Evolutionary conservation across 2,888 invertebrate species (phyloP), one percentile per base, ranked within the genome.

Genomic region (Erebia aethiops): DNA sequence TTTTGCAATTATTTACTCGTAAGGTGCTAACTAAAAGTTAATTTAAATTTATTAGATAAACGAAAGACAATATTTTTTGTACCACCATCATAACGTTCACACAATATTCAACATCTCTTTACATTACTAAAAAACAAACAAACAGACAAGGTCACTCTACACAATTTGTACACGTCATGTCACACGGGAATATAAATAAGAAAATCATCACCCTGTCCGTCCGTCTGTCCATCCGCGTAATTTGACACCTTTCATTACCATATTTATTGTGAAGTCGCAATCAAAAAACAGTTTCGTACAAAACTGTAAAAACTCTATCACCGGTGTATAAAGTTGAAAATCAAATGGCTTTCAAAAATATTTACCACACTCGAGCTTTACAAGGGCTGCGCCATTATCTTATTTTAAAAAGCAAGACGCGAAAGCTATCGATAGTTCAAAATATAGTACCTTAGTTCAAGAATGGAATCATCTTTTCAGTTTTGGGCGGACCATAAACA

Each of bases 191-290:
- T 81, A 84, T 83, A 88, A 87, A 89, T 87, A 88, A 87, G 87
- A 89, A 89, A 89, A 89, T 88, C 90, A 89, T 87, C 85, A 79
- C 79, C 80, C 78, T 77, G 87, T 82, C 89, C 76, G 85, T 83
- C 84, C 79, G 84, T 83, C 85, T 80, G 87, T 86, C 87, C 83
- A 75, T 85, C 85, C 82, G 83, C 84, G 88, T 91, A 90, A 91
- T 91, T 91, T 92, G 91, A 91, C 91, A 91, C 91, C 90, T 91
- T 90, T 89, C 91, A 92, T 91, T 92, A 91, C 90, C 91, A 92
- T 92, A 91, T 90, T 90, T 91, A 91, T 92, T 90, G 87, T 89
- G 78, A 81, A 85, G 80, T 80, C 77, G 75, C 65, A 67, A 72
- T 73, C 52, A 46, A 51, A 58, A 21, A 43, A 58, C 71, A 68